Base-by-base conservation (phyloP, 2,797 vertebrate species). In the Gymnoscopelus microlampas region DNA sequence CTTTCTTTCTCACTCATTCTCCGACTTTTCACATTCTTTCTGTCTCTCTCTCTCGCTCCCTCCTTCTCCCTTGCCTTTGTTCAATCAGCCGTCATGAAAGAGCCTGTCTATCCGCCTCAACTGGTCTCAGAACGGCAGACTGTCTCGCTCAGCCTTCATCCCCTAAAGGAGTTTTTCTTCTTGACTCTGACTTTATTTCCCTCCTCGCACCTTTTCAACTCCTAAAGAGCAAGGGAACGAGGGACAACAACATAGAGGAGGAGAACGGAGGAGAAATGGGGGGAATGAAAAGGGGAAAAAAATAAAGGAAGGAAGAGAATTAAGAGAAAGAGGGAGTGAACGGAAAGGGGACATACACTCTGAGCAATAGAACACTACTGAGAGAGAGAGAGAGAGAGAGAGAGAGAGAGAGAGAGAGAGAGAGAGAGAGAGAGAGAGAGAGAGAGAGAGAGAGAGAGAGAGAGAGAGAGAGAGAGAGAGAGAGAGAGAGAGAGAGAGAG, bases 71-170 rank as follows among this genome's bases (percentile, higher is more conserved):
- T 80, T 80, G 82, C 79, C 92, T 87, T 89, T 94, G 92, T 94
- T 94, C 93, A 94, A 94, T 94, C 93, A 94, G 86, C 76, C 86
- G 87, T 92, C 91, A 94, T 95, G 90, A 94, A 93, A 94, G 94
- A 91, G 88, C 89, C 89, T 90, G 91, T 89, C 91, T 89, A 88
- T 75, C 81, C 80, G 77, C 92, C 92, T 94, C 92, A 93, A 93
- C 92, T 91, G 92, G 93, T 91, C 92, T 93, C 89, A 87, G 92
- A 89, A 89, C 88, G 92, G 89, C 92, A 92, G 92, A 91, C 90
- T 91, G 92, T 93, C 90, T 93, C 82, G 83, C 71, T 70, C 79
- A 87, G 85, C 88, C 89, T 93, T 94, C 88, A 92, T 94, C 90
- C 89, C 91, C 87, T 90, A 87, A 91, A 92, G 91, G 90, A 89